phyloP scores from a whole-genome alignment of 2,113 vertebrate genomes.

The Lophotis ruficrista region DNA sequence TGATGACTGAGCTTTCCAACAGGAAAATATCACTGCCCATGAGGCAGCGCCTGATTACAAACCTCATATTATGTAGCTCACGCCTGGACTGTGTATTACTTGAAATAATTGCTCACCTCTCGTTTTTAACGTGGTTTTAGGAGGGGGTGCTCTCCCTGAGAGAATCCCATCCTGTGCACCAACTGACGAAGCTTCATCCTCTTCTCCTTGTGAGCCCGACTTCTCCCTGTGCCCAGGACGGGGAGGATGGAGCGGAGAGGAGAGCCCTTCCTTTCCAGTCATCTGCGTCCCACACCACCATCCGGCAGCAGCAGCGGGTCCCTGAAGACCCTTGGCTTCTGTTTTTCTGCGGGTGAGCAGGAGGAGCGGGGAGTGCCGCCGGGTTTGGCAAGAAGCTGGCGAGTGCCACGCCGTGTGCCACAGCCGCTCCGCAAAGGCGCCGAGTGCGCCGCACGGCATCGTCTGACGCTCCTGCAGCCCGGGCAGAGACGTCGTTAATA shows the following conservation, averaged over 20 bases:
- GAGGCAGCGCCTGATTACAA: neutral
- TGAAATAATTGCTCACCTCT: neutral
- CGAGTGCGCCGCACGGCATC: accelerated
- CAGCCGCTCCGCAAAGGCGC: neutral
- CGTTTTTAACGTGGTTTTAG: neutral
- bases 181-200: accelerated
- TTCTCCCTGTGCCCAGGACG: neutral
- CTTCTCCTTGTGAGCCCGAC: neutral
- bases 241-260: neutral
- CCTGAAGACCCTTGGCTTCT: neutral
- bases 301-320: neutral
- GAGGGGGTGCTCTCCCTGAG: neutral
- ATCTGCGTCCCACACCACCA: neutral
- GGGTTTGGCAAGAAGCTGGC: no score
- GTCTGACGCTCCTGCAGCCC: neutral
- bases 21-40: neutral
- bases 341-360: neutral
- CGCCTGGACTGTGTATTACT: neutral
- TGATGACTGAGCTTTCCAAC: neutral
- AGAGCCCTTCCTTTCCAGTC: neutral
- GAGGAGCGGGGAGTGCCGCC: accelerated
- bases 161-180: neutral
- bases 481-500: neutral
- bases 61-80: neutral
- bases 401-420: neutral